phyloP scores from a whole-genome alignment of 2,888 invertebrate species.

The Podabrus alpinus region DNA sequence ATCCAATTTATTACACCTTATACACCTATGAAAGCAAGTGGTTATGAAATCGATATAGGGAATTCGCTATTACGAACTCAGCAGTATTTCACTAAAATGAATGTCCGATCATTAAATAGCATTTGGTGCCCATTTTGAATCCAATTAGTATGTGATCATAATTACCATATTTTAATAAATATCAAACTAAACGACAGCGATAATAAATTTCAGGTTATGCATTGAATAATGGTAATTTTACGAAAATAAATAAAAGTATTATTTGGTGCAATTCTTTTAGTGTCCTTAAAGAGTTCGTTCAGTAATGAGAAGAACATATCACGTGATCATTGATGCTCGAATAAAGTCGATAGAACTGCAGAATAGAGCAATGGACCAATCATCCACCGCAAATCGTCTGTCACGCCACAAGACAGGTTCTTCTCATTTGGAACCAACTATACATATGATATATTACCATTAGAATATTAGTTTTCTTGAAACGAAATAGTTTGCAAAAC shows the following conservation, averaged over 20 bases:
- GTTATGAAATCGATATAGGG: slow-evolving; percentile 2
- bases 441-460: not conserved
- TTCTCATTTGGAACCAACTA: not conserved
- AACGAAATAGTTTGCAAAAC: no score
- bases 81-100: not conserved
- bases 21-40: not conserved
- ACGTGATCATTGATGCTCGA: not conserved
- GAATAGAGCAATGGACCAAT: not conserved
- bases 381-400: not conserved
- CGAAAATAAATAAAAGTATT: not conserved
- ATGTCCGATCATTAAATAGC: slow-evolving; percentile 2
- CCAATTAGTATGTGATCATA: not conserved
- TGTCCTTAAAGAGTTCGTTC: not conserved
- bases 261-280: not conserved
- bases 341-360: not conserved
- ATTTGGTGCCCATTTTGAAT: slow-evolving; percentile 2
- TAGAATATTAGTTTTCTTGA: not conserved
- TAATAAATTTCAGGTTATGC: not conserved
- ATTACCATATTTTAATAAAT: slow-evolving; percentile 1
- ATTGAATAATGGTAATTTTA: not conserved
- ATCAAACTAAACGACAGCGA: not conserved
- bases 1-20: not conserved
- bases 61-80: not conserved
- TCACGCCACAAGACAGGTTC: not conserved
- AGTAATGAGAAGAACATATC: not conserved